Evolutionary conservation across 2,888 invertebrate species (phyloP).

Genomic region (Horisme vitalbata): DNA sequence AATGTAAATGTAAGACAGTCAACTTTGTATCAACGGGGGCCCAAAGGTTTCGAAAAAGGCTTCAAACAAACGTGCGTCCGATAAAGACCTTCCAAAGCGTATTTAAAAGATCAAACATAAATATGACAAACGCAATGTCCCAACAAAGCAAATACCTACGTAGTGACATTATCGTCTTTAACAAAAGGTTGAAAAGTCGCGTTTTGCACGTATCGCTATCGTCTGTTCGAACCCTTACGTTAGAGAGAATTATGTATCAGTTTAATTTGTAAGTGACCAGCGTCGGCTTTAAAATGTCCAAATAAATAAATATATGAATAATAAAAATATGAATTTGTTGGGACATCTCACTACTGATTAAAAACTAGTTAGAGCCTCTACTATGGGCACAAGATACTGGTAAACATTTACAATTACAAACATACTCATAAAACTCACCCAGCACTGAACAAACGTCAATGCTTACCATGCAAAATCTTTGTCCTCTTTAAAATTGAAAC

Average conservation of each 20-base stretch:
- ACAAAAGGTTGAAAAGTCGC: constrained; percentile 82
- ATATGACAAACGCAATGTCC: constrained; percentile 68
- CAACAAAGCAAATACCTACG: constrained; percentile 67
- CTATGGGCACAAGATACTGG: no score
- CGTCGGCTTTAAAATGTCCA: constrained; percentile 13
- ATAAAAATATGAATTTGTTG: background rate
- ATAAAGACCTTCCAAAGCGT: constrained; percentile 27
- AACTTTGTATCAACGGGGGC: background rate
- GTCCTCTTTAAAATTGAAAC: no score
- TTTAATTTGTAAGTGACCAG: constrained; percentile 35
- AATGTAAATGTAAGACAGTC: no score
- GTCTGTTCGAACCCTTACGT: constrained; percentile 75
- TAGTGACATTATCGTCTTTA: constrained; percentile 73
- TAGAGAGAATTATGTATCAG: constrained; percentile 55
- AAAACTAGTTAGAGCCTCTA: no score
- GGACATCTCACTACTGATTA: no score
- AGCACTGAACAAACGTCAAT: no score
- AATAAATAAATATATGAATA: background rate
- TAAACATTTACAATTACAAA: no score
- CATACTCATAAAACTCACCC: no score
- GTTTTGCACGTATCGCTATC: constrained; percentile 78
- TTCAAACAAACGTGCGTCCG: constrained; percentile 20
- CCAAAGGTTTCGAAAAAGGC: constrained; percentile 14
- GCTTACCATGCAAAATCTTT: no score
- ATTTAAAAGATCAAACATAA: constrained; percentile 48